Evolutionary conservation across 2,888 invertebrate genomes (phyloP).

Genomic region (Xylota sylvarum): DNA sequence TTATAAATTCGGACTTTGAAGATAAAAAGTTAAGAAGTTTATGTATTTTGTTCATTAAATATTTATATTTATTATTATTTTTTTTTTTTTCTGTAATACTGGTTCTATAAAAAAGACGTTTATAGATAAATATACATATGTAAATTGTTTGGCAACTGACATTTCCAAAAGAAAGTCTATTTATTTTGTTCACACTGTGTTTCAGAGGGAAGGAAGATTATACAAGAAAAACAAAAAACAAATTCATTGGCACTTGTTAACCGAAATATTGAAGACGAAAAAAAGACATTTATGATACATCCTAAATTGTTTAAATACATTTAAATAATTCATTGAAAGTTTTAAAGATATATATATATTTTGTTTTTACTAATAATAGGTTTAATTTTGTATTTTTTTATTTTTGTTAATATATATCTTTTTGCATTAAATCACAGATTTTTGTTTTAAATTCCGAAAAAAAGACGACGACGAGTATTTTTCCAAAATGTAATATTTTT

Average conservation of each 20-base stretch:
- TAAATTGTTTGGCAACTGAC: conserved; percentile 69
- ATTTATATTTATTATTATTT: conserved; percentile 30
- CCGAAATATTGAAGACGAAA: conserved; percentile 63
- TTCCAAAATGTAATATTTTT: conserved; percentile 71
- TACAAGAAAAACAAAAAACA: conserved; percentile 16
- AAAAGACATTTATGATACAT: conserved; percentile 48
- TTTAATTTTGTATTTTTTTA: conserved; percentile 57
- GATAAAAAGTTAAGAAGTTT: conserved; percentile 76
- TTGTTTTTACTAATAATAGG: conserved; percentile 67
- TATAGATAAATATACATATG: conserved; percentile 66
- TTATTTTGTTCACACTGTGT: conserved; percentile 60
- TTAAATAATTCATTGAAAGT: conserved; percentile 58
- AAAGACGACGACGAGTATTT: conserved; percentile 80
- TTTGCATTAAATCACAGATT: conserved; percentile 85
- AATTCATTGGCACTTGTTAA: conserved; percentile 63
- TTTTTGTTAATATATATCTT: conserved; percentile 66
- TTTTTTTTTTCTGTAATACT: conserved; percentile 65
- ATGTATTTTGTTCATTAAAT: conserved; percentile 52
- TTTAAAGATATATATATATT: conserved; percentile 63
- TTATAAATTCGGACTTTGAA: conserved; percentile 80
- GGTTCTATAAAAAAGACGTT: conserved; percentile 66
- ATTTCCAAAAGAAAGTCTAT: conserved; percentile 47
- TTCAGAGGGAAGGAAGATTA: conserved; percentile 33
- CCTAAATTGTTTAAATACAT: conserved; percentile 46
- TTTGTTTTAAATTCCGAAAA: conserved; percentile 83